phyloP scores from a whole-genome alignment of 2,797 vertebrate genomes.

The Ataeniobius toweri region DNA sequence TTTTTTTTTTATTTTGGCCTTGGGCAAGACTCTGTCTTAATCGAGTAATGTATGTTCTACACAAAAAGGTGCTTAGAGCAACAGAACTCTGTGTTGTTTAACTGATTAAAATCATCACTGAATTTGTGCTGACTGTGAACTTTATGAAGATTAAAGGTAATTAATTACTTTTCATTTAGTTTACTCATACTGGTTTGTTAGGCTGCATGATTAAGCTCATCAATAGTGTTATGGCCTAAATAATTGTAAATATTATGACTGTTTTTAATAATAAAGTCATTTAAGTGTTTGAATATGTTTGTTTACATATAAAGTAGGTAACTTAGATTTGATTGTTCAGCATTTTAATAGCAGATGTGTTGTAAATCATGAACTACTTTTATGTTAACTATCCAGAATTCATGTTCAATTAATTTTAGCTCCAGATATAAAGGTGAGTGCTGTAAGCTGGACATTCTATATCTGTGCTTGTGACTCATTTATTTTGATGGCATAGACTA shows the following conservation, averaged over 20 bases:
- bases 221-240: not conserved
- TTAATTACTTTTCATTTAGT: not conserved
- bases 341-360: not conserved
- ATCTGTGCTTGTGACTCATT: not conserved
- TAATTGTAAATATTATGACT: too few relatives aligned
- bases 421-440: too few relatives aligned
- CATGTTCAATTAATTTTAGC: too few relatives aligned
- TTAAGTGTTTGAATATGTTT: too few relatives aligned
- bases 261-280: too few relatives aligned
- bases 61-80: not conserved
- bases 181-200: not conserved
- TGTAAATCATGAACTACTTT: not conserved
- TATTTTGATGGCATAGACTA: not conserved
- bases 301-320: not conserved
- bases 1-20: too few relatives aligned
- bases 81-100: not conserved
- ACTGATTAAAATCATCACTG: not conserved
- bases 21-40: too few relatives aligned
- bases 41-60: too few relatives aligned
- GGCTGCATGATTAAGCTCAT: not conserved
- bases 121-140: not conserved
- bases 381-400: not conserved
- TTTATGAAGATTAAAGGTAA: too few relatives aligned
- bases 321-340: not conserved
- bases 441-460: not conserved